phyloP scores from a whole-genome alignment of 2,888 invertebrate genomes.

The Mesorhabditis belari region DNA sequence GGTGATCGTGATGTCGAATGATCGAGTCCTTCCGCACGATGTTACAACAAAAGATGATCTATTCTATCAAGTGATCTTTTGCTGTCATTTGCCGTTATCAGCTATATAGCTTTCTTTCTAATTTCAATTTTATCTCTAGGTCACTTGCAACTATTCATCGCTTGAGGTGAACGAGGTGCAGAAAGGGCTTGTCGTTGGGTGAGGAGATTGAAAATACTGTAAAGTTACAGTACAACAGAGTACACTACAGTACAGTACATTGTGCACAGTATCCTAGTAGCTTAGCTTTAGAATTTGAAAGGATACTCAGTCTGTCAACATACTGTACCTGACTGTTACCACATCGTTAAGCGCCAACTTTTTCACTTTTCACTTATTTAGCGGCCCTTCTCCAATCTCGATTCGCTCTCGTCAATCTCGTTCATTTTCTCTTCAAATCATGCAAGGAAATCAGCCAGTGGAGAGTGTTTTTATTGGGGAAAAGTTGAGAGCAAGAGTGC shows the following conservation, averaged over 20 bases:
- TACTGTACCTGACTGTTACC: too few species aligned
- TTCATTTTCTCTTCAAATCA: slow-evolving; percentile 37
- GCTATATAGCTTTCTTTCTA: slow-evolving; percentile 6
- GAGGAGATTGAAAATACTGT: not conserved
- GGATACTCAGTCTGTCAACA: too few species aligned
- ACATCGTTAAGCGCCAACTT: too few species aligned
- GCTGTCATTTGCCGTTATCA: slow-evolving; percentile 12
- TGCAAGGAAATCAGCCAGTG: slow-evolving; percentile 37
- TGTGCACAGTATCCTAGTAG: too few species aligned
- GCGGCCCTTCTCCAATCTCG: slow-evolving; percentile 41
- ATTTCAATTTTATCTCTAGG: slow-evolving; percentile 7
- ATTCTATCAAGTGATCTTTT: slow-evolving; percentile 35
- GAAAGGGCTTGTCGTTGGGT: slow-evolving; percentile 47
- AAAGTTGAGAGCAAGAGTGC: slow-evolving; percentile 38
- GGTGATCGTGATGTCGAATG: slow-evolving; percentile 47
- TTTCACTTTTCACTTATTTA: too few species aligned
- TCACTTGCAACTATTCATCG: slow-evolving; percentile 18
- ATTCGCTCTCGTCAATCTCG: slow-evolving; percentile 8
- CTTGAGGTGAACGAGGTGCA: slow-evolving; percentile 20
- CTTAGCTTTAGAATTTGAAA: too few species aligned
- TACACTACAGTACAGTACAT: too few species aligned
- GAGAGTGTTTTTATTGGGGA: slow-evolving; percentile 49
- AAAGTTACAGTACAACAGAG: too few species aligned
- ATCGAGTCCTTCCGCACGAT: slow-evolving; percentile 46
- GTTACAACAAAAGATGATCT: slow-evolving; percentile 51